These are phyloP conservation scores for Argopecten irradians DNA, from an alignment of 1,140 invertebrate species.

Conservation along the genomic window DNA sequence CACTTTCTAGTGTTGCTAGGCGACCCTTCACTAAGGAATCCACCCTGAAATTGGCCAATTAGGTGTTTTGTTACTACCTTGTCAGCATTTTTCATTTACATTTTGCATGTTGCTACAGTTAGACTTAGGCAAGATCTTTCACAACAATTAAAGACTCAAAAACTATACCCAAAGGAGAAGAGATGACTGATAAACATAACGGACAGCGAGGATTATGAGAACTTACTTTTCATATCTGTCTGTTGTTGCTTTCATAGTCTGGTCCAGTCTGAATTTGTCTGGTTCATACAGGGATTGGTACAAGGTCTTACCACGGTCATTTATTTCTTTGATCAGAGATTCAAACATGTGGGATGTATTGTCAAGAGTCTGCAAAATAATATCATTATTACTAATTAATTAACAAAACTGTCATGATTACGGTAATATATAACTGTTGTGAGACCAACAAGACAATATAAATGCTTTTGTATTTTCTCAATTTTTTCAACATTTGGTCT, in stretches of 20 bases:
- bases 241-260: slow-evolving; percentile 57
- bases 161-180: no score
- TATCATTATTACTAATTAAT: no score
- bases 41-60: slow-evolving; percentile 45
- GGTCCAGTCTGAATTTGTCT: slow-evolving; percentile 61
- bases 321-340: slow-evolving; percentile 62
- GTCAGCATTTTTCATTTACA: neutral
- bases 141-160: no score
- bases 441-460: no score
- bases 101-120: no score
- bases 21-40: slow-evolving; percentile 52
- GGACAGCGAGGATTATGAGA: neutral
- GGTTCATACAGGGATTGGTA: slow-evolving; percentile 55
- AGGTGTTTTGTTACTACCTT: neutral
- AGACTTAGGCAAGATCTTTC: no score
- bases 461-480: no score
- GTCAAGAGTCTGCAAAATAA: slow-evolving; percentile 56
- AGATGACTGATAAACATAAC: no score
- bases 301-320: slow-evolving; percentile 55
- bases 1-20: slow-evolving; percentile 50
- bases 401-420: no score
- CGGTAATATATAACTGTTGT: no score
- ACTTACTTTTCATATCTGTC: slow-evolving; percentile 64
- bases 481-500: no score
- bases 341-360: slow-evolving; percentile 64